A percentile compares a stretch with the other conserved stretches of the same genome.
Evolutionary conservation across 1,140 invertebrate genomes (phyloP).

Genomic region (Wasmannia auropunctata): DNA sequence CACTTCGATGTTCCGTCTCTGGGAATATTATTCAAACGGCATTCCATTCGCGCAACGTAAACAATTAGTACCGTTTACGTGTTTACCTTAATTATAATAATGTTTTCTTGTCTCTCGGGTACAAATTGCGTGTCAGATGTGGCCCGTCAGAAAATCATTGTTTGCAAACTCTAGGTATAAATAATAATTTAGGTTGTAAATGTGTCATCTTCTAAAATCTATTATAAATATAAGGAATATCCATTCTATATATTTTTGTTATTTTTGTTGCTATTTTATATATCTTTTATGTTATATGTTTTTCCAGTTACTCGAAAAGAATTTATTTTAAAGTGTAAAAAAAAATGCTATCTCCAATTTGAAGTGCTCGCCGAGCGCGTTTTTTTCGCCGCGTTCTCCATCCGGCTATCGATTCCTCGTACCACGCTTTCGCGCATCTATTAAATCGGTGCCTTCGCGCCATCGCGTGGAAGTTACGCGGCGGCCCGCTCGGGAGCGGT

Average conservation of each 20-base stretch:
- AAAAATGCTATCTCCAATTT: background rate
- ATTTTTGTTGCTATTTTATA: too few relatives aligned
- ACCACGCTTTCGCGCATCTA: conserved; percentile 18
- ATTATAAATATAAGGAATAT: background rate
- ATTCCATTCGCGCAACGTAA: background rate
- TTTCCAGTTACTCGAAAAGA: background rate
- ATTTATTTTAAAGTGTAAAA: background rate
- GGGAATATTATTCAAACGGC: background rate
- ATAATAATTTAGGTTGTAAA: background rate
- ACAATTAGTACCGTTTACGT: background rate
- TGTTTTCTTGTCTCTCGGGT: background rate
- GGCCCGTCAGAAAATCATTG: background rate
- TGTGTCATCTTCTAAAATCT: background rate
- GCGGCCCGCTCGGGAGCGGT: conserved; percentile 18
- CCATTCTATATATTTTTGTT: background rate
- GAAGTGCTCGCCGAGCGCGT: too few relatives aligned
- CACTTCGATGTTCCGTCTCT: background rate
- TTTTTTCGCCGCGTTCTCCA: background rate
- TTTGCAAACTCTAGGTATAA: background rate
- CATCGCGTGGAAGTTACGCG: conserved; percentile 42
- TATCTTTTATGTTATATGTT: background rate
- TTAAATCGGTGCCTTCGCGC: conserved; percentile 23
- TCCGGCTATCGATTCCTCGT: conserved; percentile 28
- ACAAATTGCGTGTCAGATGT: background rate
- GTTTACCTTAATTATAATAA: conserved; percentile 3